Base-by-base conservation (phyloP, 2,888 invertebrate species). In the Trypoxylon attenuatum region DNA sequence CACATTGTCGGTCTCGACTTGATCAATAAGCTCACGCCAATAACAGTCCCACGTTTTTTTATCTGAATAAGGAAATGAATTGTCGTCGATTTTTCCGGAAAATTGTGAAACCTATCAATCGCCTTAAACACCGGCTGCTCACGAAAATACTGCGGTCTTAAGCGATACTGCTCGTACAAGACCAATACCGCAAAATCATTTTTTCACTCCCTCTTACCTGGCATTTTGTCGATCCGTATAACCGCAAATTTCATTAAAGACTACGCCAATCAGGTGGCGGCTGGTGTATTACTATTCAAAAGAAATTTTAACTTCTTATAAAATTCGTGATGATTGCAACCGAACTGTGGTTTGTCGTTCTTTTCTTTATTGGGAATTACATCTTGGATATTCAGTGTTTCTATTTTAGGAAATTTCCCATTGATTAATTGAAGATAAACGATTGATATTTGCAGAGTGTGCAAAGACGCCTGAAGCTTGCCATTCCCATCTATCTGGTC, bases 401-500 rank as follows among this genome's bases (percentile, higher is more conserved):
- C 10, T 33, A 27, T 25, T 8, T 25, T 25, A 25, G 8, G 8
- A 8, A 5, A 25, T 25, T 8, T 25, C 25, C 25, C n/a, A n/a
- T n/a, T n/a, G n/a, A 38, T 6, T 33, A n/a, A 10, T 5, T 3
- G 22, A 21, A 25, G 42, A 33, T 38, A 16, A 22, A 41, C 46
- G 13, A 22, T 15, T 3, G 19, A 29, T 22, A 4, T 8, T 64
- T 71, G 45, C 69, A 87, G 87, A 81, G 80, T 55, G 78, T 78
- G 67, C 81, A 78, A 68, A 78, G 79, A 71, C 70, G 68, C 46
- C 41, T 76, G 52, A 61, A 75, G 51, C 65, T 80, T 55, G 62
- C 76, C 50, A 59, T 81, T 47, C 67, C 77, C 33, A 59, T 82
- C 67, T 77, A 73, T 53, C 66, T 85, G 68, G 63, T 75, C 38